Evolutionary conservation across 2,888 invertebrate genomes (phyloP).

Genomic region (Tineola bisselliella): DNA sequence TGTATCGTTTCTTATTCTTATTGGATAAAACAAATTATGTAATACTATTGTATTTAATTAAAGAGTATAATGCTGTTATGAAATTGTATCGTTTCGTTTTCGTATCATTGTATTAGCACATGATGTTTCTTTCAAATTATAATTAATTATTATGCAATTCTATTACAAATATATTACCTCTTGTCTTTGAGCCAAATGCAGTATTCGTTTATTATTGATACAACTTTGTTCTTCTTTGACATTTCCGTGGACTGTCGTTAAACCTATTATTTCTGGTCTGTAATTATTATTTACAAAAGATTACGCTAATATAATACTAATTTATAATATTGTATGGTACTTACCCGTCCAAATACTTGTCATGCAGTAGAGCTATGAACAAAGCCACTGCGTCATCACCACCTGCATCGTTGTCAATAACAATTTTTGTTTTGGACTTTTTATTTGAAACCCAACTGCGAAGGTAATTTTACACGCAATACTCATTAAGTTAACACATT

Average conservation of each 20-base stretch:
- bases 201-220: slow-evolving; percentile 74
- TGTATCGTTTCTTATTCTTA: no score
- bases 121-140: no score
- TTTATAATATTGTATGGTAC: no score
- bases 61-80: no score
- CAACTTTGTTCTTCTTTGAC: slow-evolving; percentile 74
- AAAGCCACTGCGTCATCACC: slow-evolving; percentile 51
- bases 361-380: slow-evolving; percentile 37
- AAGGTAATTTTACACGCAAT: neutral
- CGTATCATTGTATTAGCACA: no score
- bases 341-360: slow-evolving; percentile 46
- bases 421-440: slow-evolving; percentile 23
- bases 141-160: no score
- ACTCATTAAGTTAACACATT: no score
- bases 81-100: no score
- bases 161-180: slow-evolving; percentile 49
- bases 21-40: no score
- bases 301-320: neutral
- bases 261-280: slow-evolving; percentile 68
- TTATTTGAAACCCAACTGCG: no score
- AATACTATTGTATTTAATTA: no score
- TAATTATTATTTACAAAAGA: slow-evolving; percentile 18
- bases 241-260: slow-evolving; percentile 82
- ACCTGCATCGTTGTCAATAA: slow-evolving; percentile 51
- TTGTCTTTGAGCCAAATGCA: slow-evolving; percentile 66